These are phyloP conservation scores for Sardina pilchardus DNA, from an alignment of 2,113 vertebrate species.

Conservation along the genomic window DNA sequence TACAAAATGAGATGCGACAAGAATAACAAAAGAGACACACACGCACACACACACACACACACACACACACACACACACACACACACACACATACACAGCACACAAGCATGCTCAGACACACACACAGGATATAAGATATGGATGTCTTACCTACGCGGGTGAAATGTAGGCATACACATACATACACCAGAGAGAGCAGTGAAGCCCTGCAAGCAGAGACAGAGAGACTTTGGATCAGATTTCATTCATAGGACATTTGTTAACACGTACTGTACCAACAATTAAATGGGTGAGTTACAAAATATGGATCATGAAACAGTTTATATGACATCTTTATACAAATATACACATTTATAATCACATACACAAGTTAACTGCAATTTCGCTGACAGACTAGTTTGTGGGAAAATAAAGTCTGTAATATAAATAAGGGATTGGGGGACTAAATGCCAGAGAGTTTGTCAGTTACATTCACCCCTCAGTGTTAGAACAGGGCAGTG, in stretches of 20 bases:
- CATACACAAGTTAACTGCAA: too few species aligned
- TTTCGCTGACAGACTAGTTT: too few species aligned
- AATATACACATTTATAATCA: too few species aligned
- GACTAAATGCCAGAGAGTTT: not conserved
- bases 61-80: not conserved
- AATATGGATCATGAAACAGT: too few species aligned
- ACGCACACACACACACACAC: not conserved
- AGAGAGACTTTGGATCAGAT: not conserved
- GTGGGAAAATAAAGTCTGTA: too few species aligned
- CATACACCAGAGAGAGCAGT: slow-evolving; percentile 58
- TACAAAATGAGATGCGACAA: not conserved
- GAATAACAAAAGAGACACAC: not conserved
- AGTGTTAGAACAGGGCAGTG: not conserved
- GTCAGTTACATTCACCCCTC: not conserved
- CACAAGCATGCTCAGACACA: not conserved
- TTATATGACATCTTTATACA: too few species aligned
- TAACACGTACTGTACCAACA: too few species aligned
- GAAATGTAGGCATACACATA: slow-evolving; percentile 50
- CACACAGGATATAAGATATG: not conserved
- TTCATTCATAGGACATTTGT: too few species aligned
- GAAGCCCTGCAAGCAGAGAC: slow-evolving; percentile 53
- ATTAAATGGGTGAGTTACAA: too few species aligned
- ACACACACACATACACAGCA: not conserved
- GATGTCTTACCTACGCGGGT: slow-evolving; percentile 59
- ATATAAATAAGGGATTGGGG: not conserved